Evolutionary conservation across 1,140 invertebrate species (phyloP).

Genomic region (Drosophila neocordata): DNA sequence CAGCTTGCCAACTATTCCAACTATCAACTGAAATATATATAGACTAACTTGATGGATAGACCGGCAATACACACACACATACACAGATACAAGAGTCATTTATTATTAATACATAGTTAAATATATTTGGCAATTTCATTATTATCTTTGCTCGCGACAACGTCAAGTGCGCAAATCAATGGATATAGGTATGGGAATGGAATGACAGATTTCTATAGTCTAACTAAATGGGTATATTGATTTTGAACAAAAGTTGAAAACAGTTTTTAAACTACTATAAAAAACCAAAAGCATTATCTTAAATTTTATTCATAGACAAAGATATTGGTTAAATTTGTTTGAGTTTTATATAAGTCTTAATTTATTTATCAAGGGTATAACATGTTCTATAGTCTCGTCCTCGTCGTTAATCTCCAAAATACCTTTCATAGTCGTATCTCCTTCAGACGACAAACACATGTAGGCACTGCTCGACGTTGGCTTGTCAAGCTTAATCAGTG

Average conservation of each 20-base stretch:
- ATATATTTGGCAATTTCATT: slow-evolving; percentile 14
- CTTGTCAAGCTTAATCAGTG: slow-evolving; percentile 37
- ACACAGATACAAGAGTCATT: slow-evolving; percentile 6
- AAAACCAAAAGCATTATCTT: too few relatives aligned
- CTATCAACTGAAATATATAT: slow-evolving; percentile 9
- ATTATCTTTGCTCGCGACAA: slow-evolving; percentile 31
- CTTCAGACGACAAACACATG: slow-evolving; percentile 7
- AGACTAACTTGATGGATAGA: slow-evolving; percentile 4
- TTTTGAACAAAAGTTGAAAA: background rate
- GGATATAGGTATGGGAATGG: slow-evolving; percentile 14
- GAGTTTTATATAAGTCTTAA: too few relatives aligned
- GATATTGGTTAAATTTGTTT: too few relatives aligned
- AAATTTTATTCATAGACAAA: too few relatives aligned
- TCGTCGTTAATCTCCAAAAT: background rate
- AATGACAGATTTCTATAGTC: background rate
- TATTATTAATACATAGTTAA: slow-evolving; percentile 25
- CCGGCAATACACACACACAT: background rate
- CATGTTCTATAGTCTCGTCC: background rate
- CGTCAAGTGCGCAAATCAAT: slow-evolving; percentile 19
- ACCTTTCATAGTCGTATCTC: slow-evolving; percentile 9
- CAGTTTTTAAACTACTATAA: too few relatives aligned
- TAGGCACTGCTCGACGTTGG: background rate
- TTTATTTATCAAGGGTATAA: background rate
- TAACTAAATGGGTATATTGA: background rate
- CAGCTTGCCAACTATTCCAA: slow-evolving; percentile 1